phyloP scores from a whole-genome alignment of 2,888 invertebrate genomes.

The Phlogophora meticulosa region DNA sequence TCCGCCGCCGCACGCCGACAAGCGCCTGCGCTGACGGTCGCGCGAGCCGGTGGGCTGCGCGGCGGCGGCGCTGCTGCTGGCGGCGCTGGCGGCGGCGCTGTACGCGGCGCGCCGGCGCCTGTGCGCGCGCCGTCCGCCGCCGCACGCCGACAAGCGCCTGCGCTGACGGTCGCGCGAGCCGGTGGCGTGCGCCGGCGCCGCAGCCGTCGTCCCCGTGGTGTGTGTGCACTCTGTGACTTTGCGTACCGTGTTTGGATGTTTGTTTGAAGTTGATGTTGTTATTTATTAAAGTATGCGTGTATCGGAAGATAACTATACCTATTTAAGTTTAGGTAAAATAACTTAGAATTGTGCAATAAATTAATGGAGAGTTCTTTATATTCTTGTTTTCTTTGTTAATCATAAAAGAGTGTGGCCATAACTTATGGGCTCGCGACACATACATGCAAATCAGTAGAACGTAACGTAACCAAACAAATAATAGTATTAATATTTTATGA shows the following conservation, averaged over 20 bases:
- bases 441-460: too few species aligned
- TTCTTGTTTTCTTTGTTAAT: too few species aligned
- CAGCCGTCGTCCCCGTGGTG: constrained; percentile 21
- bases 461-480: too few species aligned
- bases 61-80: constrained; percentile 93
- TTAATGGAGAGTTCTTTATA: too few species aligned
- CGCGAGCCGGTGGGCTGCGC: constrained; percentile 94
- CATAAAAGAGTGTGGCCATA: too few species aligned
- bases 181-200: constrained; percentile 92
- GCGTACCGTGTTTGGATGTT: constrained; percentile 47
- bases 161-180: constrained; percentile 91
- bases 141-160: constrained; percentile 67
- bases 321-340: constrained; percentile 25
- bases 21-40: constrained; percentile 71
- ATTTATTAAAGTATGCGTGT: constrained; percentile 60
- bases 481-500: too few species aligned
- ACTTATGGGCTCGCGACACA: too few species aligned
- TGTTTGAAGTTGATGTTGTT: constrained; percentile 56
- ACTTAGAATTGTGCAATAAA: constrained; percentile 24
- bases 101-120: constrained; percentile 81
- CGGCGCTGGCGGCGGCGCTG: constrained; percentile 92
- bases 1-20: constrained; percentile 59
- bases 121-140: constrained; percentile 57
- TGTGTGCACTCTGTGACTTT: constrained; percentile 43
- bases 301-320: constrained; percentile 11